Percentiles rank a stretch among this genome's conserved stretches.
These are phyloP conservation scores for Sardina pilchardus DNA, from an alignment of 2,113 vertebrate genomes.

Conservation along the genomic window DNA sequence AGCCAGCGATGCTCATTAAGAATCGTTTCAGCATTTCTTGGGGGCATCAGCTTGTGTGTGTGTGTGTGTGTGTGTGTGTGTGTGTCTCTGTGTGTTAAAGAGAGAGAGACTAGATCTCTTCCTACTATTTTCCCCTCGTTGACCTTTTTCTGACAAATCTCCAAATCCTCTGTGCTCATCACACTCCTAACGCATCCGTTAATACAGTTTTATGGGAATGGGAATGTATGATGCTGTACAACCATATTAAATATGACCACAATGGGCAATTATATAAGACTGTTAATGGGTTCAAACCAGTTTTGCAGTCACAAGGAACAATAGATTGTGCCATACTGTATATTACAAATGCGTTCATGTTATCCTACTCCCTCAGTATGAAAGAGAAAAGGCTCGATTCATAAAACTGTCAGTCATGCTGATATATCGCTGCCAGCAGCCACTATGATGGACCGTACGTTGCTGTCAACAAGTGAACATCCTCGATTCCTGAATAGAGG, in stretches of 20 bases:
- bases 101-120: no score
- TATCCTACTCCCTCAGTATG: background rate
- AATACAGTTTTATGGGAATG: background rate
- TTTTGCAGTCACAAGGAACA: background rate
- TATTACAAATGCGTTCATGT: background rate
- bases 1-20: background rate
- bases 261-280: background rate
- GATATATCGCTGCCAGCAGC: constrained; percentile 11
- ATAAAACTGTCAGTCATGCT: background rate
- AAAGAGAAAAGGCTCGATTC: background rate
- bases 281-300: background rate
- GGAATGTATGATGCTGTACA: background rate
- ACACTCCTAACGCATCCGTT: background rate
- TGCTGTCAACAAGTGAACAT: constrained; percentile 44
- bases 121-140: no score
- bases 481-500: constrained; percentile 53
- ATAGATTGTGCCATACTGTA: background rate
- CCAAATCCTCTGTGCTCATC: background rate
- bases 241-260: background rate
- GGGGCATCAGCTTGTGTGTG: background rate
- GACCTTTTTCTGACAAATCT: background rate
- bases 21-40: background rate
- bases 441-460: background rate
- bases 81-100: background rate
- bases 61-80: background rate